phyloP scores from a whole-genome alignment of 1,140 invertebrate species.

The Helicoverpa zea region DNA sequence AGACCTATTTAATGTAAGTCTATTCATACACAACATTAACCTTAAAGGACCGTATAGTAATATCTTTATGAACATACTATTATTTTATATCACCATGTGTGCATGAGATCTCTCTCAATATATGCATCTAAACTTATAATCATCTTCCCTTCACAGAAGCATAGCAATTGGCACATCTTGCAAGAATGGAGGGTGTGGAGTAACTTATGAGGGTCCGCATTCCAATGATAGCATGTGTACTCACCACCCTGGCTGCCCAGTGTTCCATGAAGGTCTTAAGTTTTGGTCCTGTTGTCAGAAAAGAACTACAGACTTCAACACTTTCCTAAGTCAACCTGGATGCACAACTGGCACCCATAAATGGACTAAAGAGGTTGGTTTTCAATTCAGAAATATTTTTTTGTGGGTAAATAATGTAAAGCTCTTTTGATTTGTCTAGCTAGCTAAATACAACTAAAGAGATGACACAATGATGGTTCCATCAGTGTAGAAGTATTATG shows the following conservation, averaged over 20 bases:
- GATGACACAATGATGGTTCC: no score
- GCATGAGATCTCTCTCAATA: background rate
- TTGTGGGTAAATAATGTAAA: background rate
- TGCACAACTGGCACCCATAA: conserved; percentile 94
- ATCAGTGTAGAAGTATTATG: no score
- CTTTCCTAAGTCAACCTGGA: conserved; percentile 95
- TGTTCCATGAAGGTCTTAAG: conserved; percentile 99
- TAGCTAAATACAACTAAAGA: no score
- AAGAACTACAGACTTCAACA: conserved; percentile 97
- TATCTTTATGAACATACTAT: no score
- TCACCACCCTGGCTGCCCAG: conserved; percentile 95
- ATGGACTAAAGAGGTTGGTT: conserved; percentile 93
- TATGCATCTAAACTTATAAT: background rate
- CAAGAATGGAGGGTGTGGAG: conserved; percentile 95
- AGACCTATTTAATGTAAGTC: no score
- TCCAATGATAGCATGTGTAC: conserved; percentile 91
- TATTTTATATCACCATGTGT: background rate
- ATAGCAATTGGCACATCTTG: conserved; percentile 93
- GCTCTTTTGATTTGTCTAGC: background rate
- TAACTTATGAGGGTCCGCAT: conserved; percentile 90
- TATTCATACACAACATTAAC: no score
- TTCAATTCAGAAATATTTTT: conserved; percentile 3
- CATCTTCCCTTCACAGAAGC: conserved; percentile 55
- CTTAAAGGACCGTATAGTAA: no score
- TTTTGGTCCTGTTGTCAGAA: conserved; percentile 99